A percentile compares a stretch with the other conserved stretches of the same genome.
Evolutionary conservation across 2,113 vertebrate genomes (phyloP).

Genomic region (Sander lucioperca): DNA sequence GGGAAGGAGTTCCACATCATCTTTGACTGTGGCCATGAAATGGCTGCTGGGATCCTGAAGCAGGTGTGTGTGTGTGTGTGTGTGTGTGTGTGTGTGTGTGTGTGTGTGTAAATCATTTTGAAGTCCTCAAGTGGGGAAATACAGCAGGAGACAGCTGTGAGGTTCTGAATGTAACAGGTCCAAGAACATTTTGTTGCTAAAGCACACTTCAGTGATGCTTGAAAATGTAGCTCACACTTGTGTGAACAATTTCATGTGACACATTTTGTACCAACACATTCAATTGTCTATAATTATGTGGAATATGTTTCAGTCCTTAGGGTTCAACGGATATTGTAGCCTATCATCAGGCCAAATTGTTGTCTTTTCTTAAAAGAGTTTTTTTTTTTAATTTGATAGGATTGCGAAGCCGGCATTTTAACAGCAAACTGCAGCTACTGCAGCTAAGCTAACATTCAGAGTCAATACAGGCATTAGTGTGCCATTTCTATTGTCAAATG

Average conservation of each 20-base stretch:
- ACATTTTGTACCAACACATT: background rate
- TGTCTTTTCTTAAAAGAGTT: background rate
- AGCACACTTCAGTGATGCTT: background rate
- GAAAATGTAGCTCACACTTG: background rate
- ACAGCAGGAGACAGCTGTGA: background rate
- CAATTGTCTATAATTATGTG: background rate
- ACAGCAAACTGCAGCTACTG: background rate
- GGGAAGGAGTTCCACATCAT: constrained; percentile 99
- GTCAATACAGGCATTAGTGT: background rate
- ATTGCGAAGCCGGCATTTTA: too few species aligned
- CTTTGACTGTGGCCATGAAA: constrained; percentile 98
- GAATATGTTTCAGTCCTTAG: background rate
- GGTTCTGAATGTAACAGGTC: background rate
- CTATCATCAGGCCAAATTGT: background rate
- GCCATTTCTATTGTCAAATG: background rate
- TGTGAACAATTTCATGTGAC: background rate
- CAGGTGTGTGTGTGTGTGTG: constrained; percentile 85
- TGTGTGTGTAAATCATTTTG: background rate
- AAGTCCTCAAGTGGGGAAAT: background rate
- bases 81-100: constrained; percentile 26
- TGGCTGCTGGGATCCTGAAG: constrained; percentile 97
- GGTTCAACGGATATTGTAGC: background rate
- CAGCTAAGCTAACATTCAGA: background rate
- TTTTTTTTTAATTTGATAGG: background rate
- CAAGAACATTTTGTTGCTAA: background rate